A percentile compares a stretch with the other conserved stretches of the same genome.
Conservation (phyloP, 2,113 vertebrate genomes). For the Aldabrachelys gigantea region DNA sequence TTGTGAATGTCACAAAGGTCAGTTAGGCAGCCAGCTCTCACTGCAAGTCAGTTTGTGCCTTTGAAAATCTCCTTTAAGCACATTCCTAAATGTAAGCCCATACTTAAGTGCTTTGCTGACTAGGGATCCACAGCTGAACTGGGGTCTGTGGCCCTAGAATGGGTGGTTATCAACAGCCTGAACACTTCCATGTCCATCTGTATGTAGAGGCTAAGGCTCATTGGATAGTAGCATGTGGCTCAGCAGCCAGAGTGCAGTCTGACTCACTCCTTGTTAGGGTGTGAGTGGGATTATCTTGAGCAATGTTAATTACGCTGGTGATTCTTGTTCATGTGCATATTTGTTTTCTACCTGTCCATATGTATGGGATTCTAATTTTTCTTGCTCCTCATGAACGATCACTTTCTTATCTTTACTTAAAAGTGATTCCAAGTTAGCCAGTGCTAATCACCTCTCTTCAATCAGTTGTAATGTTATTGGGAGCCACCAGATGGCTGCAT, state of each 20-base stretch:
- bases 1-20: background rate
- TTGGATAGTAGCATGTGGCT: background rate
- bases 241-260: background rate
- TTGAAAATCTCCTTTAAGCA: slow-evolving; percentile 20
- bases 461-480: background rate
- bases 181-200: background rate
- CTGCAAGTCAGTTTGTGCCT: background rate
- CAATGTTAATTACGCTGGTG: background rate
- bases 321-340: background rate
- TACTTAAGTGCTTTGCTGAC: background rate
- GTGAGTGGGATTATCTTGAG: background rate
- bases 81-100: background rate
- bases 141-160: background rate
- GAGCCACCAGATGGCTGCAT: background rate
- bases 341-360: background rate
- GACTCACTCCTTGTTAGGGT: background rate
- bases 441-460: background rate
- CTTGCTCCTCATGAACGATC: background rate
- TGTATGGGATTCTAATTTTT: background rate
- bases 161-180: background rate
- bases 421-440: background rate
- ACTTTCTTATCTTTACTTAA: background rate
- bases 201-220: background rate
- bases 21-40: background rate
- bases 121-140: background rate